These are phyloP conservation scores for Kradibia gibbosae DNA, from an alignment of 1,140 invertebrate genomes.

Conservation along the genomic window DNA sequence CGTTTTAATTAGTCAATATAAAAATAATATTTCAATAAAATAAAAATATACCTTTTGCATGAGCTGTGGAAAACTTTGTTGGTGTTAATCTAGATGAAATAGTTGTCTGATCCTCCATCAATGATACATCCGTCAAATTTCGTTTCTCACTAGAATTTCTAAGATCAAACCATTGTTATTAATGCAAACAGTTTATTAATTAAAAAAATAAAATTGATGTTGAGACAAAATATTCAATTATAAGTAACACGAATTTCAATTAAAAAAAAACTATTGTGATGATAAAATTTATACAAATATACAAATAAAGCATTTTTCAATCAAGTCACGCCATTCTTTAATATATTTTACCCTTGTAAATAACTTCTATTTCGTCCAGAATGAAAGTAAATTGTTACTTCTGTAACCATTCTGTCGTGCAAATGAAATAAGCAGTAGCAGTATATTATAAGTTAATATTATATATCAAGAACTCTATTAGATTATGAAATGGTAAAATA, in stretches of 20 bases:
- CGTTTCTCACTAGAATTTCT: slow-evolving; percentile 68
- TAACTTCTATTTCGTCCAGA: slow-evolving; percentile 59
- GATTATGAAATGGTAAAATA: neutral
- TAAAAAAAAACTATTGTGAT: neutral
- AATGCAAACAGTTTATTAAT: neutral
- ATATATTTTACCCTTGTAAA: slow-evolving; percentile 56
- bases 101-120: slow-evolving; percentile 76
- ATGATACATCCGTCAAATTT: slow-evolving; percentile 64
- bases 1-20: neutral
- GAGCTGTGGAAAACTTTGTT: slow-evolving; percentile 84
- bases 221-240: neutral
- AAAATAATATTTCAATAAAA: neutral
- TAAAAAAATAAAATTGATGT: neutral
- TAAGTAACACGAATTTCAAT: neutral
- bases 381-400: slow-evolving; percentile 63
- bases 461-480: neutral
- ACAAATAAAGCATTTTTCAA: slow-evolving; percentile 49
- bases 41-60: slow-evolving; percentile 76
- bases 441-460: slow-evolving; percentile 40
- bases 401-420: slow-evolving; percentile 62
- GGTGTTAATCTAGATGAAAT: slow-evolving; percentile 83
- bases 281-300: neutral
- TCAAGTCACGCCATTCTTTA: slow-evolving; percentile 56
- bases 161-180: slow-evolving; percentile 48
- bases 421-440: slow-evolving; percentile 53